Base-by-base conservation (phyloP, 2,113 vertebrate genomes). In the Protobothrops mucrosquamatus region DNA sequence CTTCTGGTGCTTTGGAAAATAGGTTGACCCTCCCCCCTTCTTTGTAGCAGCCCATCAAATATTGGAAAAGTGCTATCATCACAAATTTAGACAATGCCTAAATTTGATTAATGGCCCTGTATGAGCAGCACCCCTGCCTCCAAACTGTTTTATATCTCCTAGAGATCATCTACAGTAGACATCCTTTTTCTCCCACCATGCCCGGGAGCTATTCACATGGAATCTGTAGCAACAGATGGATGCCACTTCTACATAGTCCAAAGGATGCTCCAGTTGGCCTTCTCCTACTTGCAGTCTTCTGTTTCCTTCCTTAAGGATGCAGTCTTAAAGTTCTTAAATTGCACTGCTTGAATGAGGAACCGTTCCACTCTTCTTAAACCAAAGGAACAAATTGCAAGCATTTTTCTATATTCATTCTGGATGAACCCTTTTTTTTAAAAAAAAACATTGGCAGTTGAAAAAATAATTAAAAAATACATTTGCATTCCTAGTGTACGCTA, bases 101-200 rank as follows among this genome's bases (percentile, higher is more conserved):
- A 90, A 87, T 95, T 95, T 57, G 94, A 81, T 81, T 81, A 39
- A 92, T 0, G 51, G 87, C 89, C 94, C 90, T 95, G 0, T 91
- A 91, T 95, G 95, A 94, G 93, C 95, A 94, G 94, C 96, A 95
- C 93, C 89, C 90, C 14, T 95, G 91, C 92, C 95, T 95, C 94
- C 96, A 95, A 96, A 92, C 88, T 87, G 93, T 92, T 93, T 92
- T 95, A 96, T 93, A 95, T 96, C 91, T 96, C 55, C 94, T 94
- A 90, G 69, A 94, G 91, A 89, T 93, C 74, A 39, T 18, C 91
- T 95, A 51, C 95, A 95, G 52, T 51, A 94, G 96, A 96, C 95
- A 95, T 90, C 94, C 96, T 94, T 88, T 94, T 95, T 91, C 92
- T 91, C 89, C 56, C 69, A 20, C 18, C 46, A 51, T 91, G 85